A percentile compares a stretch with the other conserved stretches of the same genome.
phyloP scores from a whole-genome alignment of 2,888 invertebrate species.

The Cistogaster globosa region DNA sequence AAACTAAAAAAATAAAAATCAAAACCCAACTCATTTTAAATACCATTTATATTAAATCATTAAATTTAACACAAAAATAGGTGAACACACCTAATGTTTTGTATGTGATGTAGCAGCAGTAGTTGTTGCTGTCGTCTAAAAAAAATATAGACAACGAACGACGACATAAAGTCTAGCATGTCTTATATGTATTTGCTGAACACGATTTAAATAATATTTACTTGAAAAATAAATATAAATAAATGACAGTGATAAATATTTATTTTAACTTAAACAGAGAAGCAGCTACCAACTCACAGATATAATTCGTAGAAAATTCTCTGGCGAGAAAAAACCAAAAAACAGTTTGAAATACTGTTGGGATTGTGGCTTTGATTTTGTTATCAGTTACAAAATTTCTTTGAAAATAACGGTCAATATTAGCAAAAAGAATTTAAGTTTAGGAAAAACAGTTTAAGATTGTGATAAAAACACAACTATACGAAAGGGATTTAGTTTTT shows the following conservation, averaged over 20 bases:
- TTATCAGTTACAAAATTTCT: slow-evolving; percentile 43
- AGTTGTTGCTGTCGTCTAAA: slow-evolving; percentile 56
- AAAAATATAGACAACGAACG: slow-evolving; percentile 41
- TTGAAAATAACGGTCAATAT: slow-evolving; percentile 46
- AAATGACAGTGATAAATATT: slow-evolving; percentile 22
- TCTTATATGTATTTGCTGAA: slow-evolving; percentile 53
- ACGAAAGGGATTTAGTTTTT: too few relatives aligned
- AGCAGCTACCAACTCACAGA: slow-evolving; percentile 22
- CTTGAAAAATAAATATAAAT: slow-evolving; percentile 25
- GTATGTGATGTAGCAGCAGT: slow-evolving; percentile 35
- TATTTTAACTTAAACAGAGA: slow-evolving; percentile 31
- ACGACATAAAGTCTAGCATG: slow-evolving; percentile 70
- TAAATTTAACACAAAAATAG: neutral
- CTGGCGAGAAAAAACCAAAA: slow-evolving; percentile 12
- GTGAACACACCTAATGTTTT: slow-evolving; percentile 31
- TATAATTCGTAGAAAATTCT: slow-evolving; percentile 15
- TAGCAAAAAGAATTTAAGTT: slow-evolving; percentile 1
- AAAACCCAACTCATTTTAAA: too few relatives aligned
- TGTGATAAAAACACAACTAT: too few relatives aligned
- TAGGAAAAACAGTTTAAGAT: neutral
- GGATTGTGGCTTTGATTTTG: slow-evolving; percentile 30
- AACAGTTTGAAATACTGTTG: slow-evolving; percentile 7
- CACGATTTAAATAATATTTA: slow-evolving; percentile 66
- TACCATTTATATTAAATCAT: too few relatives aligned
- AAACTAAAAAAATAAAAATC: too few relatives aligned